Evolutionary conservation across 2,888 invertebrate genomes (phyloP).

Genomic region (Trilocha varians): DNA sequence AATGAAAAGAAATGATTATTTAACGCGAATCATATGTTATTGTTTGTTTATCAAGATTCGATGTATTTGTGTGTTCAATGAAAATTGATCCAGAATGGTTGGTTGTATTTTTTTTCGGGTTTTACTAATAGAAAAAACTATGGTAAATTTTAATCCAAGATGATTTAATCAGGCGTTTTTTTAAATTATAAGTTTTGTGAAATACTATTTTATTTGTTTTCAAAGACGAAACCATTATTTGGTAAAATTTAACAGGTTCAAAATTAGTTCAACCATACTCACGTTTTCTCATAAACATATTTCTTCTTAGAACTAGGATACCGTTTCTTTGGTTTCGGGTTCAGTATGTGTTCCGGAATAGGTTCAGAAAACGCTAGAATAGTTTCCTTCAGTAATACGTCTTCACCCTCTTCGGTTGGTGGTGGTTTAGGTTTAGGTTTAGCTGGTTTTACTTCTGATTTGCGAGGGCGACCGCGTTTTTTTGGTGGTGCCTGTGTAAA

Average conservation of each 20-base stretch:
- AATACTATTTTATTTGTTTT: too few species aligned
- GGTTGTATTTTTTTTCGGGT: too few species aligned
- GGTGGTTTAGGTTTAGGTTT: constrained; percentile 9
- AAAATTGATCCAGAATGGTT: too few species aligned
- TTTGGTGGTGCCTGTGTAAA: constrained; percentile 17
- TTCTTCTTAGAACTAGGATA: constrained; percentile 38
- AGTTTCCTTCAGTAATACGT: constrained; percentile 62
- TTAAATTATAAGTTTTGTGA: too few species aligned
- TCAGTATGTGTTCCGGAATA: constrained; percentile 59
- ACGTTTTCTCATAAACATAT: constrained; percentile 63
- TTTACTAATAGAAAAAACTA: too few species aligned
- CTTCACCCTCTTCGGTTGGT: constrained; percentile 32
- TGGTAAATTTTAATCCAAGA: too few species aligned
- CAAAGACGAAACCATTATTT: too few species aligned
- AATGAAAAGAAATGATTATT: too few species aligned
- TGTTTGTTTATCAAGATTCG: too few species aligned
- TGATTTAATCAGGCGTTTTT: too few species aligned
- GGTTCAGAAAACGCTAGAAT: constrained; percentile 67
- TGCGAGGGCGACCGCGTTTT: constrained; percentile 58
- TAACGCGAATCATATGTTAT: too few species aligned
- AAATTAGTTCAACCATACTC: constrained; percentile 20
- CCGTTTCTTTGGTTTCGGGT: constrained; percentile 58
- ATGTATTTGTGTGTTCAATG: too few species aligned
- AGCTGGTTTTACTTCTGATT: constrained; percentile 1
- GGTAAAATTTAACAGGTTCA: not conserved